These are phyloP conservation scores for Ahaetulla prasina DNA, from an alignment of 2,113 vertebrate genomes.

Conservation along the genomic window DNA sequence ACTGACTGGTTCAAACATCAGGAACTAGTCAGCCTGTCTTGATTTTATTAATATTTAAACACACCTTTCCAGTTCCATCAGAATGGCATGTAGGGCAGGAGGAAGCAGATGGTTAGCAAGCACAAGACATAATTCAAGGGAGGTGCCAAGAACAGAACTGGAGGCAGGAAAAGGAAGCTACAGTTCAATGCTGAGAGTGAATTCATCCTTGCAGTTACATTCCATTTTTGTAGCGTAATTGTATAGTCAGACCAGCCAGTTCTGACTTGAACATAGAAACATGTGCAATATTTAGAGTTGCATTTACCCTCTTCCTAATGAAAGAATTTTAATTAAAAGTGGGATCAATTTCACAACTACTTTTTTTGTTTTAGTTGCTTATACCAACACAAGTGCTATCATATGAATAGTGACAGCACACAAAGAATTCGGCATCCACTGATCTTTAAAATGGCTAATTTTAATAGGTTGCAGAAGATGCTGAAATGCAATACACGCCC, in stretches of 20 bases:
- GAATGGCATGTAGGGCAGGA: constrained; percentile 20
- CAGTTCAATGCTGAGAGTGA: neutral
- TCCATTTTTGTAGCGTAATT: neutral
- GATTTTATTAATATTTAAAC: neutral
- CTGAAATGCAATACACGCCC: neutral
- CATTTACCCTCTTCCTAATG: neutral
- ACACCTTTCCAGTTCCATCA: constrained; percentile 53
- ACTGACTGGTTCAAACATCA: neutral
- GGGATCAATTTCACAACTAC: neutral
- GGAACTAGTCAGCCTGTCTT: fast-evolving
- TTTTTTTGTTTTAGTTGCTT: neutral
- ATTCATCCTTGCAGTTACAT: neutral
- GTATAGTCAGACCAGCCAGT: neutral
- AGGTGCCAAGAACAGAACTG: constrained; percentile 24
- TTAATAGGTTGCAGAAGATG: neutral
- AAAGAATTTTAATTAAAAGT: neutral
- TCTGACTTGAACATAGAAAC: neutral
- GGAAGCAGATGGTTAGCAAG: constrained; percentile 46
- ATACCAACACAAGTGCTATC: neutral
- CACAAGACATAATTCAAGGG: constrained; percentile 37
- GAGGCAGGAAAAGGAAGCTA: constrained; percentile 24
- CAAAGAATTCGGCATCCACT: neutral
- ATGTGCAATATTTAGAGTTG: neutral
- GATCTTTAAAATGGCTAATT: neutral
- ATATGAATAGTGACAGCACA: neutral